Percentiles rank a stretch among this genome's conserved stretches.
phyloP scores from a whole-genome alignment of 2,888 invertebrate species.

The Gasteruption jaculator region DNA sequence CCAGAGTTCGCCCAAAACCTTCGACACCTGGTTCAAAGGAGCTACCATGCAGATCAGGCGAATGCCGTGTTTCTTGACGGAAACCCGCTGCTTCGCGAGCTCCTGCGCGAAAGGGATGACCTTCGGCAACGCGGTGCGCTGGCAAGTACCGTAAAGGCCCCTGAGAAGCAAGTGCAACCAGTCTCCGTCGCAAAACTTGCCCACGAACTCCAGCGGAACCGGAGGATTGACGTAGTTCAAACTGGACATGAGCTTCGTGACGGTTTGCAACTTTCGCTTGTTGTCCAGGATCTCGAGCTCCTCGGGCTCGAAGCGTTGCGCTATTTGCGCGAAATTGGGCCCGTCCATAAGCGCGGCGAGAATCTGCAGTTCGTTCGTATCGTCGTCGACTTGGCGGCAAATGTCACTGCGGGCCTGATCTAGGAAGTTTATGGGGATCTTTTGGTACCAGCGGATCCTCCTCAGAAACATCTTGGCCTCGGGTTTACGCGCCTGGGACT shows the following conservation, averaged over 20 bases:
- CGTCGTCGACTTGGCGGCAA: too few species aligned
- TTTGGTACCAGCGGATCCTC: slow-evolving; percentile 35
- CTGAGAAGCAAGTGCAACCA: slow-evolving; percentile 25
- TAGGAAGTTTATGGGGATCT: slow-evolving; percentile 35
- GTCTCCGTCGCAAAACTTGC: slow-evolving; percentile 29
- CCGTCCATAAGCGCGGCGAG: slow-evolving; percentile 32
- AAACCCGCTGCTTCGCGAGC: slow-evolving; percentile 29
- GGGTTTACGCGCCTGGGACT: rapidly evolving
- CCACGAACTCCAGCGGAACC: slow-evolving; percentile 28
- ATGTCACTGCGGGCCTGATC: slow-evolving; percentile 19
- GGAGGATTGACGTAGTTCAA: slow-evolving; percentile 37
- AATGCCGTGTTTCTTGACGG: slow-evolving; percentile 40
- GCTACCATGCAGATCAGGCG: slow-evolving; percentile 31
- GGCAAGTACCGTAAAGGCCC: slow-evolving; percentile 24
- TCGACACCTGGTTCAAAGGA: slow-evolving; percentile 16
- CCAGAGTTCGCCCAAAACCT: slow-evolving; percentile 26
- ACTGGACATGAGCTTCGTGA: slow-evolving; percentile 18
- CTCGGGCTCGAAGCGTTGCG: too few species aligned
- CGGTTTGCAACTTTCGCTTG: too few species aligned
- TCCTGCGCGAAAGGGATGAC: slow-evolving; percentile 28
- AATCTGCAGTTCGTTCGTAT: slow-evolving; percentile 16
- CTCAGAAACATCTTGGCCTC: slow-evolving; percentile 22
- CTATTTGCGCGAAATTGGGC: too few species aligned
- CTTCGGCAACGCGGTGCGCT: slow-evolving; percentile 23
- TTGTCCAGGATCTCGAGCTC: too few species aligned